Conservation (phyloP, 2,797 vertebrate genomes). For the Phrynocephalus forsythii region DNA sequence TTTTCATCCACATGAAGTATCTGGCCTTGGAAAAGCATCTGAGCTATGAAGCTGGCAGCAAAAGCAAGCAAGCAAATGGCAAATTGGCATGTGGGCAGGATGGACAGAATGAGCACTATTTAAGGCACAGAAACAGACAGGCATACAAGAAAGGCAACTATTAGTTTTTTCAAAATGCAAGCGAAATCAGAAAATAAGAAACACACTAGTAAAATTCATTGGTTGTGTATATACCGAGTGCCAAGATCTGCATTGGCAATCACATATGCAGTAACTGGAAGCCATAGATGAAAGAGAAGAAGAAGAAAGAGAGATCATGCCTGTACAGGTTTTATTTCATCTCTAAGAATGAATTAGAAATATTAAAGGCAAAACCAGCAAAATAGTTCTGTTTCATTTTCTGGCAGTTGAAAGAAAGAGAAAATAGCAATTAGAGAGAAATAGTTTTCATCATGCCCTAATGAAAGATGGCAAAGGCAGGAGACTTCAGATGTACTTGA, state of each 20-base stretch:
- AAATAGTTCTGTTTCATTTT: conserved; percentile 8
- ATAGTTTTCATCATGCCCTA: background rate
- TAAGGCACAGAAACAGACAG: no score
- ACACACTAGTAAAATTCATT: no score
- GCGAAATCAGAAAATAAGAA: no score
- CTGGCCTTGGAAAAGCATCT: no score
- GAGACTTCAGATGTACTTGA: background rate
- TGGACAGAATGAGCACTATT: no score
- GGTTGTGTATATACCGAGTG: background rate
- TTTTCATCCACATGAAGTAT: no score
- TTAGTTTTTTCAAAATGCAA: no score
- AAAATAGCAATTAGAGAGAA: conserved; percentile 19
- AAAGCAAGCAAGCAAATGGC: no score
- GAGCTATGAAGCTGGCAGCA: no score
- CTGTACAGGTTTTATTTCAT: background rate
- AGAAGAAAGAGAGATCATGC: background rate
- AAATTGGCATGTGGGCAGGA: no score
- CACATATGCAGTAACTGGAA: background rate
- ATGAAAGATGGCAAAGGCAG: conserved; percentile 18
- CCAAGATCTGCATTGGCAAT: background rate
- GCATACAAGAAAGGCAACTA: no score
- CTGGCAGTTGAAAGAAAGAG: background rate
- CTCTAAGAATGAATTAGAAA: background rate
- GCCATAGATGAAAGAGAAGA: background rate
- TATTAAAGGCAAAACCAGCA: background rate